Percentiles rank a stretch among this genome's conserved stretches.
phyloP scores from a whole-genome alignment of 2,888 invertebrate species.

The Stenodema calcarata region DNA sequence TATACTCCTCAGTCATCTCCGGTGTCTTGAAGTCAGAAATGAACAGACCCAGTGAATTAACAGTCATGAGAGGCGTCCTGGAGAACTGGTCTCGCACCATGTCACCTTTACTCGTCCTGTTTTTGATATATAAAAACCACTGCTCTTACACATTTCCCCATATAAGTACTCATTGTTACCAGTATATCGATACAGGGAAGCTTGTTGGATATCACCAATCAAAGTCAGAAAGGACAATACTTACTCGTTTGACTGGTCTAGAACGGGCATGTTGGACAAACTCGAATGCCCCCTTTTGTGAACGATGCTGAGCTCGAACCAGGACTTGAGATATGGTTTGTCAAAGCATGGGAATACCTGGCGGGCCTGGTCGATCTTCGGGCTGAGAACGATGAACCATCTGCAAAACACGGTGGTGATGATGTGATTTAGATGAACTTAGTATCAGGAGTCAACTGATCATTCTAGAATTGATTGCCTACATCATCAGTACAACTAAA shows the following conservation, averaged over 20 bases:
- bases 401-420: slow-evolving; percentile 51
- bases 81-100: slow-evolving; percentile 75
- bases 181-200: too few species aligned
- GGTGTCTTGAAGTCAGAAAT: slow-evolving; percentile 68
- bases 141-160: too few species aligned
- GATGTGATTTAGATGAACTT: too few species aligned
- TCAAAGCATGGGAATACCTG: slow-evolving; percentile 83
- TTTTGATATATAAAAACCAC: too few species aligned
- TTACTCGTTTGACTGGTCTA: slow-evolving; percentile 57
- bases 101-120: slow-evolving; percentile 60
- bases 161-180: too few species aligned
- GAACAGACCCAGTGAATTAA: slow-evolving; percentile 76
- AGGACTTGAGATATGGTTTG: slow-evolving; percentile 77
- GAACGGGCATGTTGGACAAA: slow-evolving; percentile 57
- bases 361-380: slow-evolving; percentile 67
- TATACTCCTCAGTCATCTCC: slow-evolving; percentile 47
- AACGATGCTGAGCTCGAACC: slow-evolving; percentile 70
- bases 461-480: too few species aligned
- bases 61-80: slow-evolving; percentile 76
- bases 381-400: slow-evolving; percentile 57
- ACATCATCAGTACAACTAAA: too few species aligned
- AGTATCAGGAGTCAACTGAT: too few species aligned
- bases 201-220: too few species aligned
- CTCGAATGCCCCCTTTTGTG: slow-evolving; percentile 56
- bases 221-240: slow-evolving; percentile 16